Percentiles rank a stretch among this genome's conserved stretches.
Evolutionary conservation across 2,113 vertebrate genomes (phyloP).

Genomic region (Morone saxatilis): DNA sequence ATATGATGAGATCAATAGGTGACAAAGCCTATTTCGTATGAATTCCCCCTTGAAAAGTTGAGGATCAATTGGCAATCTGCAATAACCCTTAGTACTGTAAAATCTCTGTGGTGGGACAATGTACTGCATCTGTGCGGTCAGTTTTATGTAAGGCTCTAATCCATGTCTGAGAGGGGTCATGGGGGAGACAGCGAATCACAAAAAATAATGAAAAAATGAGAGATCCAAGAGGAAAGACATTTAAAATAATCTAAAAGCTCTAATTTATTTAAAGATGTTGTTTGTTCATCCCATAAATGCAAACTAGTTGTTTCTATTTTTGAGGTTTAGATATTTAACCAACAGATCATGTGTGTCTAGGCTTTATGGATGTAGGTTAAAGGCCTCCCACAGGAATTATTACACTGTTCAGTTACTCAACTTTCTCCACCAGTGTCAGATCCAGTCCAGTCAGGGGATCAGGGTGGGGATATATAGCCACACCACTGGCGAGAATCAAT

Average conservation of each 20-base stretch:
- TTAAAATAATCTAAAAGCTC: background rate
- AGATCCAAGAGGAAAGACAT: background rate
- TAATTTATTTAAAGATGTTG: background rate
- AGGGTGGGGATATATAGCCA: constrained; percentile 33
- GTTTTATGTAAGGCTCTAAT: constrained; percentile 55
- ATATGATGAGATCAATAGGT: constrained; percentile 55
- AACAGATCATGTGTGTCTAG: background rate
- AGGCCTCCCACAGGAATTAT: background rate
- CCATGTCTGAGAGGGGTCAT: constrained; percentile 23
- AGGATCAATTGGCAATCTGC: constrained; percentile 65
- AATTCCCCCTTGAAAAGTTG: constrained; percentile 41
- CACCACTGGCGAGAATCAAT: constrained; percentile 45
- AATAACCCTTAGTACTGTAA: constrained; percentile 49
- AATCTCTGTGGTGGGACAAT: constrained; percentile 19
- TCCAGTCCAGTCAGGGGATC: constrained; percentile 35
- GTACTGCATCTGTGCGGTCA: constrained; percentile 29
- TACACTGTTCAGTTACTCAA: constrained; percentile 4
- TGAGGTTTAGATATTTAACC: background rate
- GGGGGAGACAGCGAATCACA: background rate
- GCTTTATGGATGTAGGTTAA: background rate
- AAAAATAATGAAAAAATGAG: background rate
- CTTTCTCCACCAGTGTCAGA: constrained; percentile 29
- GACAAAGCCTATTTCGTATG: constrained; percentile 17
- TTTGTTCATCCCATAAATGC: background rate
- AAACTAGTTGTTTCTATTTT: background rate